Conservation (phyloP, 2,888 invertebrate genomes). For the Portevinia maculata region DNA sequence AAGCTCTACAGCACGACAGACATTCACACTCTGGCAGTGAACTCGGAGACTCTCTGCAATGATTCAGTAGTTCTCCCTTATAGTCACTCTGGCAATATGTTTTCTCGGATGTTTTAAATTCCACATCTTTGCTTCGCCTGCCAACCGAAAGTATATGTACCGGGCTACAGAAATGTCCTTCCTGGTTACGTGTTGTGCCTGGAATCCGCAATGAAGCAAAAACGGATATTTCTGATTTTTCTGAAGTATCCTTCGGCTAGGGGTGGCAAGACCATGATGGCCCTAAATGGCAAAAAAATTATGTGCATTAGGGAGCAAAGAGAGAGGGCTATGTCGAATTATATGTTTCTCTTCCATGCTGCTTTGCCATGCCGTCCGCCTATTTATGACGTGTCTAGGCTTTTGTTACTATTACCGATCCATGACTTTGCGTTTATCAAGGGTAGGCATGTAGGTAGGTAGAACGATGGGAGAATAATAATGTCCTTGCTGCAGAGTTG, state of each 20-base stretch:
- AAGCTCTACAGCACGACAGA: constrained; percentile 55
- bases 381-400: constrained; percentile 63
- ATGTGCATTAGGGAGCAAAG: constrained; percentile 62
- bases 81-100: constrained; percentile 56
- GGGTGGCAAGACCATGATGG: constrained; percentile 9
- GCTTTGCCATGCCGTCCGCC: background rate
- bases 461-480: constrained; percentile 53
- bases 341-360: constrained; percentile 35
- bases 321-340: constrained; percentile 35
- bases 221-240: constrained; percentile 74
- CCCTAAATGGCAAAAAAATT: constrained; percentile 68
- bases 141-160: constrained; percentile 43
- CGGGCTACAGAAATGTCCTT: constrained; percentile 68
- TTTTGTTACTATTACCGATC: constrained; percentile 48
- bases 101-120: constrained; percentile 72
- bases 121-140: constrained; percentile 63
- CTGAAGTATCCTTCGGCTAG: constrained; percentile 54
- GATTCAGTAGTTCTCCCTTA: constrained; percentile 32
- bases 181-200: constrained; percentile 73
- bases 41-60: constrained; percentile 49
- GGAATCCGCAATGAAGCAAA: constrained; percentile 73
- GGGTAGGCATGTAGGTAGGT: background rate
- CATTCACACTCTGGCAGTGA: constrained; percentile 63
- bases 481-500: constrained; percentile 49
- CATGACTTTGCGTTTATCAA: constrained; percentile 54